These are phyloP conservation scores for Acanthosepion lycidas DNA, from an alignment of 2,888 invertebrate species.

Conservation along the genomic window DNA sequence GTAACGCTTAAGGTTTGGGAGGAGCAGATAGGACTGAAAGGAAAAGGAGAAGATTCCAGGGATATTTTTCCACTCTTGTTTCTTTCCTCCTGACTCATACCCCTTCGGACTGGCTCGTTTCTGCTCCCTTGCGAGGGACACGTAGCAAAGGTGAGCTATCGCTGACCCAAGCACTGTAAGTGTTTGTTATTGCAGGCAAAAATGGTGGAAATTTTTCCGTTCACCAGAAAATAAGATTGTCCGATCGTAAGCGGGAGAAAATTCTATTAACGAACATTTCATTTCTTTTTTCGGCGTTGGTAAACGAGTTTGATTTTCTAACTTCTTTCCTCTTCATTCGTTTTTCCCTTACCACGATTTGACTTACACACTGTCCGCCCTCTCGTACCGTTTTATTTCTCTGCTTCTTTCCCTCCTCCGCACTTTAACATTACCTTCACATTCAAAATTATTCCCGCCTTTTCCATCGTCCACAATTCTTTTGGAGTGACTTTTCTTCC, in stretches of 20 bases:
- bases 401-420: too few relatives aligned
- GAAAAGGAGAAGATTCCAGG: neutral
- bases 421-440: too few relatives aligned
- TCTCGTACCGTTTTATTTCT: too few relatives aligned
- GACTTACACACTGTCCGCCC: too few relatives aligned
- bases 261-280: neutral
- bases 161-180: neutral
- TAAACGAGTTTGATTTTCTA: neutral
- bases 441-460: too few relatives aligned
- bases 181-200: constrained; percentile 11
- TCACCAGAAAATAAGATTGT: neutral
- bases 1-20: neutral
- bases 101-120: neutral
- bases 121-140: neutral
- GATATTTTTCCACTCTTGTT: neutral
- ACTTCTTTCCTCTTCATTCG: neutral
- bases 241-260: neutral
- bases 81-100: neutral
- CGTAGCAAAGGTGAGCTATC: neutral
- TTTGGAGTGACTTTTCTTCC: too few relatives aligned
- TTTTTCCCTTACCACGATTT: too few relatives aligned
- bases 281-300: neutral
- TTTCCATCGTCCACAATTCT: too few relatives aligned
- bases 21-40: neutral
- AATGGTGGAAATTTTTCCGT: neutral